Base-by-base conservation (phyloP, 2,888 invertebrate genomes). In the Agriopis leucophaearia region DNA sequence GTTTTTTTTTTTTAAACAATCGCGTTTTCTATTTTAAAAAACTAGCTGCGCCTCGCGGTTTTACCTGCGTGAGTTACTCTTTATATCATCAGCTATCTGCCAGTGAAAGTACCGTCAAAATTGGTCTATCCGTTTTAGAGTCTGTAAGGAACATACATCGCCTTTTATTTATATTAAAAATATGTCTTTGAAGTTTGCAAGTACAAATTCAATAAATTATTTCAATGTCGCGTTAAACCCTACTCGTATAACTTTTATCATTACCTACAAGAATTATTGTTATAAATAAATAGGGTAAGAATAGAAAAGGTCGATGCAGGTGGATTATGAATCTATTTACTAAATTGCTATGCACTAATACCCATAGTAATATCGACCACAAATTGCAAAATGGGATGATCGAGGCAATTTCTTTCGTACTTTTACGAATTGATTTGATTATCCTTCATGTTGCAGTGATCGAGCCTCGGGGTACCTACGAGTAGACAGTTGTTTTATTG, bases 401-500 rank as follows among this genome's bases (percentile, higher is more conserved):
- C 52, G 62, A 72, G 58, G 54, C 71, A 72, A 73, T 71, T 66
- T 70, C 64, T 73, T 70, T 70, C 64, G 60, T 69, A 71, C 66
- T 72, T 72, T 71, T 69, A 66, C 50, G 58, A 71, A 70, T 74
- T 70, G 69, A 75, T 74, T 73, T 71, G 72, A 70, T 75, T 69
- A 75, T 71, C 72, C 71, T 69, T 64, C 70, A 64, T 48, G 64
- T 60, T 63, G 63, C 70, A 69, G 62, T 69, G 69, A 73, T 73
- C 70, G 61, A 72, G 54, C 64, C 64, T 27, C 63, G 57, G 48
- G 60, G n/a, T 18, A 48, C 40, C 47, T 9, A 27, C 38, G 47
- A 15, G 35, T 27, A 45, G 48, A 60, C 52, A 78, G 78, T 79
- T 72, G 74, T 74, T 78, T 75, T 79, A 79, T 81, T 82, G 75